These are phyloP conservation scores for Drosophila nr. perissopoda DNA, from an alignment of 2,888 invertebrate species.

Conservation along the genomic window DNA sequence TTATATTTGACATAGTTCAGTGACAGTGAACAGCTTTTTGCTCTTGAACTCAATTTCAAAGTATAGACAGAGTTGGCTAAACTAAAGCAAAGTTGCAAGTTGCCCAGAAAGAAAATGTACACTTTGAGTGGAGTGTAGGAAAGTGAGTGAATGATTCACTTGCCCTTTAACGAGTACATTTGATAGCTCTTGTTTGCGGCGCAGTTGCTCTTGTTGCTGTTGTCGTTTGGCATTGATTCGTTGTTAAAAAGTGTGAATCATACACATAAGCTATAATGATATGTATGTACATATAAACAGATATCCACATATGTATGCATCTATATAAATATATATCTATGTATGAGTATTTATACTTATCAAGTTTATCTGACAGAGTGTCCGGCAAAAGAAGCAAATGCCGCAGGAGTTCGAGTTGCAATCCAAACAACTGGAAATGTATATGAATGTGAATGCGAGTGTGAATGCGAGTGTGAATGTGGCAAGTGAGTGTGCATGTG, in stretches of 20 bases:
- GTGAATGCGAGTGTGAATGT: not conserved
- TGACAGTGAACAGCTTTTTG: not conserved
- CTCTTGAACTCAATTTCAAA: not conserved
- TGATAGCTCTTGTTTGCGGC: constrained; percentile 13
- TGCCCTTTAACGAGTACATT: constrained; percentile 26
- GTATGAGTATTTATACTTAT: constrained; percentile 16
- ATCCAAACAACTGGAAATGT: constrained; percentile 21
- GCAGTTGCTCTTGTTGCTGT: constrained; percentile 12
- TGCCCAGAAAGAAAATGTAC: not conserved
- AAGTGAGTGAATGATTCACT: constrained; percentile 35
- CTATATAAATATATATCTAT: not conserved
- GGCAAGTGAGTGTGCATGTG: not conserved
- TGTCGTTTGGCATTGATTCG: not conserved
- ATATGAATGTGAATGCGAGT: constrained; percentile 7
- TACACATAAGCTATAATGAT: not conserved
- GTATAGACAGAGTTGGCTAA: not conserved
- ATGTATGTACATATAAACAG: not conserved
- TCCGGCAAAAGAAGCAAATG: constrained; percentile 32
- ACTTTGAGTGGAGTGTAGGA: not conserved
- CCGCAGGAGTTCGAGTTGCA: constrained; percentile 31
- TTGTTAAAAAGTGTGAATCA: constrained; percentile 5
- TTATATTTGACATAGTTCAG: not conserved
- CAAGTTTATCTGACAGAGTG: constrained; percentile 13
- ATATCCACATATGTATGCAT: not conserved
- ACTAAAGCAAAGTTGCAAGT: not conserved